These are phyloP conservation scores for Sarcophaga peregrina DNA, from an alignment of 1,140 invertebrate genomes.

Conservation along the genomic window DNA sequence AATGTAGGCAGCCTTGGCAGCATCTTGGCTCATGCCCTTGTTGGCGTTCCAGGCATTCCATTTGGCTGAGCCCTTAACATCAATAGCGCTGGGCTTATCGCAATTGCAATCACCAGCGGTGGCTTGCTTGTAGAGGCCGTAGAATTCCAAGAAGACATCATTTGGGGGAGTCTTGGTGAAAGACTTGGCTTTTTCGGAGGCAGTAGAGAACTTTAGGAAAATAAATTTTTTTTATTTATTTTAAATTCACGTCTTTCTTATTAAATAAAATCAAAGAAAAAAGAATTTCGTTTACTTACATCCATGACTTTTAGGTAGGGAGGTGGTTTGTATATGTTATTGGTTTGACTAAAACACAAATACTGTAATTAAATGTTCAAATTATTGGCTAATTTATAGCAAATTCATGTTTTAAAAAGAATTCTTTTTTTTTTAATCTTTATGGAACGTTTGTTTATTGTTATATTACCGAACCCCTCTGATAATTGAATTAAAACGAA, in stretches of 20 bases:
- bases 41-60: conserved; percentile 92
- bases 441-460: background rate
- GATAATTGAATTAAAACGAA: background rate
- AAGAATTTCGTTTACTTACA: conserved; percentile 11
- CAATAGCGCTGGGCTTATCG: conserved; percentile 68
- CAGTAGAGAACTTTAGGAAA: conserved; percentile 76
- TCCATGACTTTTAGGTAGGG: background rate
- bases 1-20: conserved; percentile 87
- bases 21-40: conserved; percentile 82
- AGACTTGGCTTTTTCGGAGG: conserved; percentile 82
- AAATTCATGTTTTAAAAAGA: conserved; percentile 1
- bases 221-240: background rate
- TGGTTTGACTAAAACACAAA: background rate
- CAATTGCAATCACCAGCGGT: conserved; percentile 75
- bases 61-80: conserved; percentile 96
- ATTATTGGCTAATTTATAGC: conserved; percentile 15
- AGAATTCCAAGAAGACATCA: conserved; percentile 86
- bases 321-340: conserved; percentile 2
- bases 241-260: background rate
- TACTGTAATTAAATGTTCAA: background rate
- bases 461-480: background rate
- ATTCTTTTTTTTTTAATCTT: too few species aligned
- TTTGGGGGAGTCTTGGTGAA: conserved; percentile 82
- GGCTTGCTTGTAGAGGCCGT: conserved; percentile 89
- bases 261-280: too few species aligned